Percentiles rank a stretch among this genome's conserved stretches.
phyloP scores from a whole-genome alignment of 2,888 invertebrate genomes.

The Agrotis puta region DNA sequence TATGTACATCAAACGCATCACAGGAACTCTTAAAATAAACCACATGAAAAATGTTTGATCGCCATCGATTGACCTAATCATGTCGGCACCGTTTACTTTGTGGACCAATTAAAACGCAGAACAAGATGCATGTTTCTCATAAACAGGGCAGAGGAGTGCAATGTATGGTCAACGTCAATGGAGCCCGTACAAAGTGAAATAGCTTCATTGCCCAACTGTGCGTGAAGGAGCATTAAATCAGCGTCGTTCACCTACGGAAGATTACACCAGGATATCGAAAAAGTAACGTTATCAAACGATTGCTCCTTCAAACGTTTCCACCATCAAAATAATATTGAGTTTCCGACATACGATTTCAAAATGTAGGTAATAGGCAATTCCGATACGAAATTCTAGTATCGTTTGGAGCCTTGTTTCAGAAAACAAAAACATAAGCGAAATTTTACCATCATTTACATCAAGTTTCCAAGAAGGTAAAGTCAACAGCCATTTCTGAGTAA shows the following conservation, averaged over 20 bases:
- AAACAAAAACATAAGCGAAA: conserved; percentile 34
- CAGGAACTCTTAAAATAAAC: conserved; percentile 75
- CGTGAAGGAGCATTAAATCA: conserved; percentile 48
- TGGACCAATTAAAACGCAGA: conserved; percentile 77
- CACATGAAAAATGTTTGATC: conserved; percentile 81
- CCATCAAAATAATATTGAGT: conserved; percentile 52
- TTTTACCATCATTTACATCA: conserved; percentile 15
- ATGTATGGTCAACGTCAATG: conserved; percentile 64
- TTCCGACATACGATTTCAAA: conserved; percentile 46
- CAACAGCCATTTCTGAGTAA: conserved; percentile 22
- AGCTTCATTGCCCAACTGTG: conserved; percentile 55
- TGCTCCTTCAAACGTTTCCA: conserved; percentile 52
- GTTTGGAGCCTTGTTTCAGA: conserved; percentile 9
- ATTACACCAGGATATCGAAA: conserved; percentile 53
- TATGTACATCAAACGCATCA: conserved; percentile 67
- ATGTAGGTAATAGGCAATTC: conserved; percentile 41
- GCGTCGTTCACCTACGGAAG: conserved; percentile 36
- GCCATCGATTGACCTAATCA: conserved; percentile 84
- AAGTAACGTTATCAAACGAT: conserved; percentile 43
- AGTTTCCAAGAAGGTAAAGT: conserved; percentile 29
- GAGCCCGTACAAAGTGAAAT: conserved; percentile 45
- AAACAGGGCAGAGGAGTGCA: conserved; percentile 56
- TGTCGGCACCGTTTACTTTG: conserved; percentile 78
- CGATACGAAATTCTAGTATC: conserved; percentile 27
- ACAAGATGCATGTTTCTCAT: conserved; percentile 61